Base-by-base conservation (phyloP, 2,797 vertebrate genomes). In the Poeciliopsis gracilis region DNA sequence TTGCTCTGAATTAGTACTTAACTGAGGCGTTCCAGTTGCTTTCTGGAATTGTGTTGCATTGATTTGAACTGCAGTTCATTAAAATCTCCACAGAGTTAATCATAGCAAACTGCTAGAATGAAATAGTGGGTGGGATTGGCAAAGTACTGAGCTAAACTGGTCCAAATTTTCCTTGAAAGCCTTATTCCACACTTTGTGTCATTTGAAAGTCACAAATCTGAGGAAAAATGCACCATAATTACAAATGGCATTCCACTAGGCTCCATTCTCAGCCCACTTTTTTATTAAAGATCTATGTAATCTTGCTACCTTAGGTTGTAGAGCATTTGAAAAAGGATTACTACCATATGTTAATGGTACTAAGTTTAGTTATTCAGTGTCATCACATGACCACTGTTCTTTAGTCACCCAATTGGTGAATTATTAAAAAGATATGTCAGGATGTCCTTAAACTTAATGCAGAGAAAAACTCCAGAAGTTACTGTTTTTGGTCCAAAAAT, bases 11-110 rank as follows among this genome's bases (percentile, higher is more conserved):
- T 87, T 80, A 78, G 70, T 9, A 33, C 61, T n/a, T 45, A 78
- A 77, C 45, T 38, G 25, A 84, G 80, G 47, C 28, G 38, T 53
- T 77, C 80, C 15, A 85, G 86, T 84, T 76, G 70, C 76, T 76
- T 59, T 78, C 57, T 66, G 51, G 75, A 45, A 69, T 72, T 78
- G 82, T 75, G 23, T 10, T 55, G 33, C 63, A 70, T 85, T 77
- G 82, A 82, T 87, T 85, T 43, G 6, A 59, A 43, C 67, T 28
- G n/a, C 3, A 1, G 41, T 45, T 70, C 38, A 70, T 45, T 43
- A 70, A 70, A 43, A 43, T 41, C n/a, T 12, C 41, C 25, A 45
- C 18, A 23, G 11, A 69, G 12, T 13, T 45, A 25, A 69, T 41
- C 4, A 41, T n/a, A 45, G 25, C 4, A 70, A 45, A 70, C 36